Percentiles rank a stretch among this genome's conserved stretches.
These are phyloP conservation scores for Chironomus tentans DNA, from an alignment of 2,888 invertebrate genomes.

Conservation along the genomic window DNA sequence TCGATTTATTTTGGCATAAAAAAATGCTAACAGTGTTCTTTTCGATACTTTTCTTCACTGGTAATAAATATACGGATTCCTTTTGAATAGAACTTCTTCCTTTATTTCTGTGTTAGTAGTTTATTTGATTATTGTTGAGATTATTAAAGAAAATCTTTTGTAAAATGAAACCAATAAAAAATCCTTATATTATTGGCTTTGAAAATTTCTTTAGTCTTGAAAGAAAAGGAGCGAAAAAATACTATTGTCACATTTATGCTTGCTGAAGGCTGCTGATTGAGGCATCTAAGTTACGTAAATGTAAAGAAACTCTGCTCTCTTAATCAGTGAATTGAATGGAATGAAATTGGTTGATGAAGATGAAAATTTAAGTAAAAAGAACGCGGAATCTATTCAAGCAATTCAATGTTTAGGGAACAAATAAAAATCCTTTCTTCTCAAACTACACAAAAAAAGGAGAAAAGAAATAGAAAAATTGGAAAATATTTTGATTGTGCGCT, in stretches of 20 bases:
- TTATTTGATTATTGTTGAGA: conserved; percentile 26
- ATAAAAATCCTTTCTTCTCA: not conserved
- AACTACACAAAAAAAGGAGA: not conserved
- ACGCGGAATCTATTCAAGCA: too few species aligned
- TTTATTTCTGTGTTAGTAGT: conserved; percentile 12
- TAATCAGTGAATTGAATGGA: conserved; percentile 12
- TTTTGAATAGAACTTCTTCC: not conserved
- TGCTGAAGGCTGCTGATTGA: conserved; percentile 23
- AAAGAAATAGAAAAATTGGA: not conserved
- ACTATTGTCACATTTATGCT: not conserved
- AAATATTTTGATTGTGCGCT: conserved; percentile 18
- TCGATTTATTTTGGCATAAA: not conserved
- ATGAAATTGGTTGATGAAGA: not conserved
- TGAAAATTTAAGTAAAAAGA: too few species aligned
- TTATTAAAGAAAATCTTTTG: conserved; percentile 10
- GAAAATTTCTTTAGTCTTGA: not conserved
- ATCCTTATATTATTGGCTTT: not conserved
- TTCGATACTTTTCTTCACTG: not conserved
- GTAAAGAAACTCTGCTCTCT: not conserved
- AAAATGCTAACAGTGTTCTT: not conserved
- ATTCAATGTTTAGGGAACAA: too few species aligned
- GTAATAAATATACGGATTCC: too few species aligned
- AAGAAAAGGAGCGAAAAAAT: not conserved
- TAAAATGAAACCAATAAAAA: conserved; percentile 7
- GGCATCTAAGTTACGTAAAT: not conserved